Conservation (phyloP, 2,113 vertebrate genomes). For the Panthera tigris region DNA sequence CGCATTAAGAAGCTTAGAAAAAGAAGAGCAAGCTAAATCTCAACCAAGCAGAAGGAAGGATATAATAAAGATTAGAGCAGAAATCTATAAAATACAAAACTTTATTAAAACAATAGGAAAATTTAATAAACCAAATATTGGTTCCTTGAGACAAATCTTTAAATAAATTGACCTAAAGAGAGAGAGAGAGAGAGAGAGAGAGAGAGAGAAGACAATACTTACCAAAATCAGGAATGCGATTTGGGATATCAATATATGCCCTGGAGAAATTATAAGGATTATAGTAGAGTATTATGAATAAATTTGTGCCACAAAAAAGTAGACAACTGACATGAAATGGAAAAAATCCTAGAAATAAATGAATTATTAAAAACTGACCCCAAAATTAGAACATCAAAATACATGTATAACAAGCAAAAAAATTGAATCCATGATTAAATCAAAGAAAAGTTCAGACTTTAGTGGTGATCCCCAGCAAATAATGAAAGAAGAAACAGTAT, state of each 20-base stretch:
- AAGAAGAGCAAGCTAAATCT: background rate
- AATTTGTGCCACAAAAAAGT: background rate
- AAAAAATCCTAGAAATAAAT: background rate
- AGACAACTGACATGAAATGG: background rate
- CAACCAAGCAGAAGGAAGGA: background rate
- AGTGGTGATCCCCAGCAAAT: background rate
- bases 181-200: background rate
- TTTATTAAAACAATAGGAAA: background rate
- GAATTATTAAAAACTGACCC: background rate
- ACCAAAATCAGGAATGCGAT: background rate
- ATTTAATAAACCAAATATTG: background rate
- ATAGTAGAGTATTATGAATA: background rate
- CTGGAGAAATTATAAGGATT: background rate
- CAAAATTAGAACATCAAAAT: background rate
- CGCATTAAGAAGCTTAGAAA: background rate
- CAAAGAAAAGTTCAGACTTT: background rate
- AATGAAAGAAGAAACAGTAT: background rate
- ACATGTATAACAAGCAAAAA: background rate
- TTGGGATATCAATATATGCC: background rate
- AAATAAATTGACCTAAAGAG: background rate
- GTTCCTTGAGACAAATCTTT: background rate
- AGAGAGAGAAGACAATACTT: background rate
- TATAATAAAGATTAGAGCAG: background rate
- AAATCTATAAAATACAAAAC: background rate
- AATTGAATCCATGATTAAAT: background rate